Conservation (phyloP, 2,797 vertebrate genomes). For the Phrynocephalus vlangalii region DNA sequence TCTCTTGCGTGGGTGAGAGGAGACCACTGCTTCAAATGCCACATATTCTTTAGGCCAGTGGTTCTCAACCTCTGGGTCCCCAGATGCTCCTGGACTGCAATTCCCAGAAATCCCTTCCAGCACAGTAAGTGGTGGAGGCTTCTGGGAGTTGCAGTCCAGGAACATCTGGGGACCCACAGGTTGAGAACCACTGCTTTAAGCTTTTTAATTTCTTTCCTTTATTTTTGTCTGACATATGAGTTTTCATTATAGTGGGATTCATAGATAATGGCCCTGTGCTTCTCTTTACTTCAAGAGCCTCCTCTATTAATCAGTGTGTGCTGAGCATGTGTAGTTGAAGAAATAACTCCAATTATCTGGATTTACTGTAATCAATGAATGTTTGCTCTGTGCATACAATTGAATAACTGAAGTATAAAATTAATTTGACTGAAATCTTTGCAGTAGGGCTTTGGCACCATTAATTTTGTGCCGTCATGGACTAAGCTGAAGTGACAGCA, state of each 20-base stretch:
- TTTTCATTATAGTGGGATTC: not conserved
- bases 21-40: too few relatives aligned
- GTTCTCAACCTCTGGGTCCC: too few relatives aligned
- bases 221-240: not conserved
- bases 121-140: too few relatives aligned
- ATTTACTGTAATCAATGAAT: constrained; percentile 42
- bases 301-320: constrained; percentile 43
- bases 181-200: too few relatives aligned
- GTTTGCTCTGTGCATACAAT: constrained; percentile 52
- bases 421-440: constrained; percentile 41
- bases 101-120: too few relatives aligned
- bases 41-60: too few relatives aligned
- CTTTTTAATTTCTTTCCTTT: too few relatives aligned
- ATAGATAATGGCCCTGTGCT: not conserved
- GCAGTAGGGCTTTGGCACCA: not conserved
- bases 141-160: too few relatives aligned
- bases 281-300: not conserved
- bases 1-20: too few relatives aligned
- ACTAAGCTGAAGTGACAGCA: constrained; percentile 6
- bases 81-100: too few relatives aligned
- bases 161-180: too few relatives aligned
- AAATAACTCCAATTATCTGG: constrained; percentile 42
- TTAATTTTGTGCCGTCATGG: constrained; percentile 32
- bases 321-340: constrained; percentile 17
- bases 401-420: constrained; percentile 48